phyloP scores from a whole-genome alignment of 1,140 invertebrate genomes.

The Penaeus japonicus region DNA sequence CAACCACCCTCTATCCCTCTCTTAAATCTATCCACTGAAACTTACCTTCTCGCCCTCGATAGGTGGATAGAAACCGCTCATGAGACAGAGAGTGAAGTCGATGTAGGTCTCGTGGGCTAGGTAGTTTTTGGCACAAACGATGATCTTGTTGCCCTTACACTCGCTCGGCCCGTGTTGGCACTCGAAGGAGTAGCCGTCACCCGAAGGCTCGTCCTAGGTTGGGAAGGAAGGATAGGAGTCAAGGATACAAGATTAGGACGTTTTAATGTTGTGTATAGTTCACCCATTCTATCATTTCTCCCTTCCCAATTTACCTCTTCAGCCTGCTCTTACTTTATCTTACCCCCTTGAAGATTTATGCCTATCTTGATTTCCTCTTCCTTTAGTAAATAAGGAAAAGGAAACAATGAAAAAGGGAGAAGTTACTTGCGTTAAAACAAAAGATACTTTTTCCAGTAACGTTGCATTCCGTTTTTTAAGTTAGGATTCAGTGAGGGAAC shows the following conservation, averaged over 20 bases:
- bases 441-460: no score
- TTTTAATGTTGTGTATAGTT: background rate
- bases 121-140: constrained; percentile 4
- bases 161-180: constrained; percentile 25
- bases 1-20: no score
- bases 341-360: background rate
- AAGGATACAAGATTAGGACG: background rate
- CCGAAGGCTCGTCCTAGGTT: background rate
- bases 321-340: background rate
- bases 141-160: constrained; percentile 12
- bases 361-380: background rate
- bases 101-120: background rate
- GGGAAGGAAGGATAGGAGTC: background rate
- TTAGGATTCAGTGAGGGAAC: no score
- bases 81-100: constrained; percentile 18
- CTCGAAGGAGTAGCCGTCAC: constrained; percentile 10
- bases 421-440: no score
- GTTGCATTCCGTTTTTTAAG: no score
- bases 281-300: background rate
- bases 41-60: background rate
- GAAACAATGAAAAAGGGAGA: no score
- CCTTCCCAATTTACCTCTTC: background rate
- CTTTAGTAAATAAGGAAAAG: no score
- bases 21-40: background rate
- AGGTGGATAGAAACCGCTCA: background rate